These are phyloP conservation scores for Macrobrachium rosenbergii DNA, from an alignment of 1,140 invertebrate species.

Conservation along the genomic window DNA sequence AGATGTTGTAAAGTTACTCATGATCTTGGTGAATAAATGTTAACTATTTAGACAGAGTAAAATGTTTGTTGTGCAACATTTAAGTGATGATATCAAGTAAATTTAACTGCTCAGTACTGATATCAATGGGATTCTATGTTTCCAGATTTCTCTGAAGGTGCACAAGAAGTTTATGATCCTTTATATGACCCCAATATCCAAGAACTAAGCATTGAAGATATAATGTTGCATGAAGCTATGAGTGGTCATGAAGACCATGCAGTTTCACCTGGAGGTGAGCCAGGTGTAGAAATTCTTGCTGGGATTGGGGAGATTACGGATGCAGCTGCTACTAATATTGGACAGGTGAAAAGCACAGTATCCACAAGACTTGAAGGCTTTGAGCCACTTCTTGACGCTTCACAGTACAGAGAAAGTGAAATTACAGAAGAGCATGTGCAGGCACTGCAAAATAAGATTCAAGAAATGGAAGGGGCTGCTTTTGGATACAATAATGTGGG, in stretches of 20 bases:
- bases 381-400: constrained; percentile 30
- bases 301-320: neutral
- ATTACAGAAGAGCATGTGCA: constrained; percentile 61
- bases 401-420: constrained; percentile 29
- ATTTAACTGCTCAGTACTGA: neutral
- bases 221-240: constrained; percentile 37
- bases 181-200: constrained; percentile 36
- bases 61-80: neutral
- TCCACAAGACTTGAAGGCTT: constrained; percentile 22
- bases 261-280: neutral
- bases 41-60: too few species aligned
- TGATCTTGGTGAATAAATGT: too few species aligned
- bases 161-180: constrained; percentile 26
- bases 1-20: too few species aligned
- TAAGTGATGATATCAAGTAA: neutral
- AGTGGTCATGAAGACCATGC: neutral
- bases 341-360: neutral
- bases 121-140: neutral
- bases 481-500: constrained; percentile 45
- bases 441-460: constrained; percentile 42
- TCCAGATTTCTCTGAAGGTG: constrained; percentile 19
- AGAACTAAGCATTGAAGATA: constrained; percentile 50
- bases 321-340: neutral
- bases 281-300: neutral
- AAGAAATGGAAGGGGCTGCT: constrained; percentile 48